phyloP scores from a whole-genome alignment of 2,113 vertebrate species.

The Poicephalus gulielmi region DNA sequence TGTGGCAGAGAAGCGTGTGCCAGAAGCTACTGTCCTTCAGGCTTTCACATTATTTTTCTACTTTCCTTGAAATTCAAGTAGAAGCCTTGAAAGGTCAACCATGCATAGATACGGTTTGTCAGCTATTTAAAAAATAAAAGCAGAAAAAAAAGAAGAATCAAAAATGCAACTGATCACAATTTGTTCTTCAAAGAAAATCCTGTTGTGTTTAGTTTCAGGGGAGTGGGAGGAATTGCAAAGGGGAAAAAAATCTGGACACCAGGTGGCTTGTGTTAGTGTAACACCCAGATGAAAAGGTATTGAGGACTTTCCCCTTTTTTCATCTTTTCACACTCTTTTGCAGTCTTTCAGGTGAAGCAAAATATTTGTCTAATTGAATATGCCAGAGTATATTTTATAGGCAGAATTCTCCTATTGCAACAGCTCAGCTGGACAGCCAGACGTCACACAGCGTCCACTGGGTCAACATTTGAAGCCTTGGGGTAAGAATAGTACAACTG shows the following conservation, averaged over 20 bases:
- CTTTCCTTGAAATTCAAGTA: conserved; percentile 8
- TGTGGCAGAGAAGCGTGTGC: not conserved
- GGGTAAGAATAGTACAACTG: not conserved
- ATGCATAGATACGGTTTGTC: not conserved
- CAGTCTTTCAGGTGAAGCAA: not conserved
- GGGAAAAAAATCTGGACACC: not conserved
- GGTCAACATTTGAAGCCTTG: not conserved
- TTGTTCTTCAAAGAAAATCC: not conserved
- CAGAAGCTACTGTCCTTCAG: conserved; percentile 1
- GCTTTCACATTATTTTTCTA: not conserved
- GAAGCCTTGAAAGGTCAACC: conserved; percentile 7
- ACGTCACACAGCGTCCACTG: not conserved
- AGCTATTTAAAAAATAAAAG: not conserved
- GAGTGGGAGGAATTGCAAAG: not conserved
- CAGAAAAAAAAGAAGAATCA: not conserved
- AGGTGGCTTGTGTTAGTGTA: not conserved
- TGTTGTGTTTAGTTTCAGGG: not conserved
- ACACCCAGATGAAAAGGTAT: not conserved
- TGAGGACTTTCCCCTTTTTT: not conserved
- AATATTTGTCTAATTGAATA: not conserved
- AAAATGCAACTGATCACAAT: not conserved
- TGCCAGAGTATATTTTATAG: not conserved
- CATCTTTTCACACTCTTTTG: not conserved
- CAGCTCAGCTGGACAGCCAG: not conserved
- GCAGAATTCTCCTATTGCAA: not conserved